These are phyloP conservation scores for Meta bourneti DNA, from an alignment of 2,888 invertebrate species.

Conservation along the genomic window DNA sequence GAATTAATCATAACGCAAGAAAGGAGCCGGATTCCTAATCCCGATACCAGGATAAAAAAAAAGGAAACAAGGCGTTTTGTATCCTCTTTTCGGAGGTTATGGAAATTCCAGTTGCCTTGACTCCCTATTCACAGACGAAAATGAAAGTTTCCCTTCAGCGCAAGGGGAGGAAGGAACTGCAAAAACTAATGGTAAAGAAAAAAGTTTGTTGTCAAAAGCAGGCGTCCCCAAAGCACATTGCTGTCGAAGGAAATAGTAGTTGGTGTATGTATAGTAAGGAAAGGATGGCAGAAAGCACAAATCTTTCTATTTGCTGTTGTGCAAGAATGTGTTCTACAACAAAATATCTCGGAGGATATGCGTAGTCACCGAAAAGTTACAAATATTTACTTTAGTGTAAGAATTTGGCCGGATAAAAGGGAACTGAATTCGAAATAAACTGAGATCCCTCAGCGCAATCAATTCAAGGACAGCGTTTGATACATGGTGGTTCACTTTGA, in stretches of 20 bases:
- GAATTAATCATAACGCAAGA: not conserved
- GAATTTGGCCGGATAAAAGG: no score
- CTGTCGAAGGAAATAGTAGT: not conserved
- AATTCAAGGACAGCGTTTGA: no score
- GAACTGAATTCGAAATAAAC: no score
- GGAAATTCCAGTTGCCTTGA: not conserved
- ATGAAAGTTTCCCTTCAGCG: conserved; percentile 17
- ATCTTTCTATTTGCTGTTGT: conserved; percentile 5
- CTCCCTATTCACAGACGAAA: not conserved
- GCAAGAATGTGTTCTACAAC: conserved; percentile 8
- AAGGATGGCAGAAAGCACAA: conserved; percentile 19
- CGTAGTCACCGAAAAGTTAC: no score
- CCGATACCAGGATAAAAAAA: not conserved
- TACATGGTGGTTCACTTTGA: no score
- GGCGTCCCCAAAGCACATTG: conserved; percentile 3
- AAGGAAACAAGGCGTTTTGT: not conserved
- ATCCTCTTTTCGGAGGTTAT: conserved; percentile 10
- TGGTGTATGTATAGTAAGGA: not conserved
- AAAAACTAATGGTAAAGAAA: not conserved
- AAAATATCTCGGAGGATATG: no score
- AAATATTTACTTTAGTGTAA: no score
- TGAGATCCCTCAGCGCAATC: no score
- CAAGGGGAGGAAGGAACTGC: no score
- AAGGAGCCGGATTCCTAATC: not conserved
- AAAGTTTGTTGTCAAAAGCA: conserved; percentile 19